Conservation (phyloP, 1,140 invertebrate species). For the Globodera rostochiensis region DNA sequence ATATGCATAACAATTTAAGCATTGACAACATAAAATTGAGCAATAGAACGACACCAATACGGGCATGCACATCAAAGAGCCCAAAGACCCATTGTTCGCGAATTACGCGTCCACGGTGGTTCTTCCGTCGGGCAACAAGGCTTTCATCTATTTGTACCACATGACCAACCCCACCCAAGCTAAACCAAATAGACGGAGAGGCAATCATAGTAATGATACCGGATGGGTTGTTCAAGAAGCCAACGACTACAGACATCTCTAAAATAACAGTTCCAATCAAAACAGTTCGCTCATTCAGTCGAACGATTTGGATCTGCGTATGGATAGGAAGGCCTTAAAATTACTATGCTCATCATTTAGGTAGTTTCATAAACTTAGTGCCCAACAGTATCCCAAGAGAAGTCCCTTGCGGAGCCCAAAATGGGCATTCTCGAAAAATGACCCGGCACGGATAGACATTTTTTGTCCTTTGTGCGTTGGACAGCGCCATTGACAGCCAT, state of each 20-base stretch:
- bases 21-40: too few relatives aligned
- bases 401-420: neutral
- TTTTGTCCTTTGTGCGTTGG: neutral
- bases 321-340: too few relatives aligned
- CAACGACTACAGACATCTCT: neutral
- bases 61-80: conserved; percentile 5
- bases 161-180: neutral
- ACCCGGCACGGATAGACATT: neutral
- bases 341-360: too few relatives aligned
- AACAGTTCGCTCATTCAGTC: neutral
- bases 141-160: neutral
- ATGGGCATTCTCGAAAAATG: neutral
- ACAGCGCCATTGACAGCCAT: neutral
- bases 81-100: neutral
- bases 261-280: neutral
- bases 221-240: neutral
- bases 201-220: too few relatives aligned
- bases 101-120: neutral
- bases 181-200: too few relatives aligned
- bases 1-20: too few relatives aligned
- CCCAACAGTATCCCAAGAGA: neutral
- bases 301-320: neutral
- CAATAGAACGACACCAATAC: neutral
- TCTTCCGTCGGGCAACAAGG: neutral
- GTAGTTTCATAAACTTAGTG: neutral